Base-by-base conservation (phyloP, 1,140 invertebrate species). In the Orchesella cincta region DNA sequence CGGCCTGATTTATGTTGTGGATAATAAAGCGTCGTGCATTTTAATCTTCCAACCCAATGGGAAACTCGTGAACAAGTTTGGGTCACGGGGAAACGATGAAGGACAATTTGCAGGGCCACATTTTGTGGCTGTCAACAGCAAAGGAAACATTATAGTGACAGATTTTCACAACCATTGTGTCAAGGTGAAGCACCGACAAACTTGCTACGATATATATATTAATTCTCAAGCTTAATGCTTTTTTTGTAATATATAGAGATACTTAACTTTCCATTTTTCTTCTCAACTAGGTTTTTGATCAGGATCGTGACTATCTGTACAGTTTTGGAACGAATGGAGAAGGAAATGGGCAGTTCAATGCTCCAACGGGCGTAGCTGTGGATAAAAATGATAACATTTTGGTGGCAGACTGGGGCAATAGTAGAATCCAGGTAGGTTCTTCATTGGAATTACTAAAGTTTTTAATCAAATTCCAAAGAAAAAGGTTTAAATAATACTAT, bases 111-210 rank as follows among this genome's bases (percentile, higher is more conserved):
- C 89, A 29, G 89, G 89, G 28, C 89, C 89, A 16, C 89, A 90
- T 82, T 90, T 89, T 83, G 87, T 88, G 20, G 87, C 88, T 26
- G 86, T 89, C 31, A 88, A 87, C 81, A 84, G 84, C 35, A 85
- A 85, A 82, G 86, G 85, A 35, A 86, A 88, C 74, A 88, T 90
- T 78, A 85, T 89, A 36, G 85, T 89, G 3, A 86, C 88, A 18
- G 89, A 89, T 81, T 89, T 89, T 83, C 88, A 89, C 82, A 89
- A 89, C 81, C 88, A 89, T 82, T 88, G 87, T 81, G 85, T 89
- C 52, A 89, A 89, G 84, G 87, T 83, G 74, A 74, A 26, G 12
- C 5, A 20, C 73, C 35, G 28, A n/a, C 12, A 51, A 39, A 1
- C 57, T n/a, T 14, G 18, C 16, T 14, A 26, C 16, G 20, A 33